Percentiles rank a stretch among this genome's conserved stretches.
Evolutionary conservation across 1,140 invertebrate species (phyloP).

Genomic region (Planococcus citri): DNA sequence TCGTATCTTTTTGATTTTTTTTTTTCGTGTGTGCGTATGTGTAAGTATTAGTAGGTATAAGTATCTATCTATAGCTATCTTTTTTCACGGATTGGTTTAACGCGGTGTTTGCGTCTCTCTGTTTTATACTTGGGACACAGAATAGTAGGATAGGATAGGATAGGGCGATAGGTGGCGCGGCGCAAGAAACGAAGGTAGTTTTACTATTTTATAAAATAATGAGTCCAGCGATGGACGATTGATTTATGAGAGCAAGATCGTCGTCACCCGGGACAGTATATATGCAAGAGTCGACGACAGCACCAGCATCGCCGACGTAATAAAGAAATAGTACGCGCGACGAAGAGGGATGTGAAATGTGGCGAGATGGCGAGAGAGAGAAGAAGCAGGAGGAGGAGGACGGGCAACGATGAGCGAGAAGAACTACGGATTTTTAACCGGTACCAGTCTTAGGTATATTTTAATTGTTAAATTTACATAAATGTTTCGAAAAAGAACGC

Average conservation of each 20-base stretch:
- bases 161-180: background rate
- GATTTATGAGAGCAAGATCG: conserved; percentile 17
- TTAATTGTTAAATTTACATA: conserved; percentile 21
- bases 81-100: background rate
- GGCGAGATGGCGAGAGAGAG: background rate
- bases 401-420: no score
- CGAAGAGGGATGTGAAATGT: background rate
- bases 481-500: background rate
- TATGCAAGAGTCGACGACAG: background rate
- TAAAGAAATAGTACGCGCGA: background rate
- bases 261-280: conserved; percentile 10
- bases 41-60: no score
- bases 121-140: no score
- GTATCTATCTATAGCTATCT: background rate
- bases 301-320: conserved; percentile 5
- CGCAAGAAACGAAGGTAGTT: background rate
- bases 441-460: conserved; percentile 13
- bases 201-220: conserved; percentile 20
- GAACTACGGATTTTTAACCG: conserved; percentile 18
- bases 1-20: no score
- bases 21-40: background rate
- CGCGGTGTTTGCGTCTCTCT: no score
- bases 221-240: conserved; percentile 17
- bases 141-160: no score
- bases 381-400: background rate